Percentiles rank a stretch among this genome's conserved stretches.
Evolutionary conservation across 2,888 invertebrate genomes (phyloP).

Genomic region (Melanostoma mellinum): DNA sequence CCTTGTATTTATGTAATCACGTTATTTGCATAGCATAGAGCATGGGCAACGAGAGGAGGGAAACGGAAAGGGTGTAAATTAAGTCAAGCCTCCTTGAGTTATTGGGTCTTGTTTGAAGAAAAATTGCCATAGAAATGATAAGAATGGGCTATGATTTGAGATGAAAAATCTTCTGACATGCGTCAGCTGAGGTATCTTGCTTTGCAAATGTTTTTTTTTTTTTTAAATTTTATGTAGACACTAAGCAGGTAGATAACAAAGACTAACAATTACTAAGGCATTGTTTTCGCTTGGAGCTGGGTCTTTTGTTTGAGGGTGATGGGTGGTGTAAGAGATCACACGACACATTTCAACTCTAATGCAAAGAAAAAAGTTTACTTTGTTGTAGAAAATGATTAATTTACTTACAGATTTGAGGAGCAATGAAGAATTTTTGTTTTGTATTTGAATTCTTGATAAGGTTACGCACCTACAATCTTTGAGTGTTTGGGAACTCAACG

Average conservation of each 20-base stretch:
- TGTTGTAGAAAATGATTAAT: no score
- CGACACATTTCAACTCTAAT: no score
- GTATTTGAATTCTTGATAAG: no score
- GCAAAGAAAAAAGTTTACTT: no score
- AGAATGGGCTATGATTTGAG: background rate
- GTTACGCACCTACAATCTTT: no score
- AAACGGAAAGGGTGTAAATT: background rate
- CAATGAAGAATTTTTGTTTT: no score
- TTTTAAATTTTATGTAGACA: slow-evolving; percentile 2
- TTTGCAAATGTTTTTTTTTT: background rate
- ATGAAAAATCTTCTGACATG: background rate
- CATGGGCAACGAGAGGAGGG: background rate
- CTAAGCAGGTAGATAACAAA: background rate
- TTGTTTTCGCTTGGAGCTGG: no score
- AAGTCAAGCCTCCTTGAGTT: slow-evolving; percentile 1
- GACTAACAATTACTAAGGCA: no score
- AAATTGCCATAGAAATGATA: slow-evolving; percentile 2
- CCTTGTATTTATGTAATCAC: slow-evolving; percentile 16
- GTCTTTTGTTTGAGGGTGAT: no score
- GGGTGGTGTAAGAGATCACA: no score
- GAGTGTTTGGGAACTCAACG: no score
- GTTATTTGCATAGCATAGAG: slow-evolving; percentile 4
- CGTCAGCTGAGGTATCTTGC: background rate
- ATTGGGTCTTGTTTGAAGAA: background rate
- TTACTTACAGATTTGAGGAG: no score